A percentile compares a stretch with the other conserved stretches of the same genome.
These are phyloP conservation scores for Alethe castanea DNA, from an alignment of 2,113 vertebrate species.

Conservation along the genomic window DNA sequence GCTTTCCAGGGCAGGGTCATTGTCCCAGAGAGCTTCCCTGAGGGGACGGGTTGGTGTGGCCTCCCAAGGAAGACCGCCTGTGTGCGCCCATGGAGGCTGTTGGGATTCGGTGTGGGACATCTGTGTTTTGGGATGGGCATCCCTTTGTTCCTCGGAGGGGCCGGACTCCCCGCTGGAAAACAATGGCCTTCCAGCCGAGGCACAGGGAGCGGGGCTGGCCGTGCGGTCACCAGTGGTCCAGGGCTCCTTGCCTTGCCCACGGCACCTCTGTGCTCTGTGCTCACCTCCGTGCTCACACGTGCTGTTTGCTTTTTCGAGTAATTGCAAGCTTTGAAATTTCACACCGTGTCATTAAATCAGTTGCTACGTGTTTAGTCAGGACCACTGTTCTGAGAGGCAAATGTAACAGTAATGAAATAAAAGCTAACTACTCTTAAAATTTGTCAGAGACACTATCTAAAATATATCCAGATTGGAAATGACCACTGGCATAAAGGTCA, in stretches of 20 bases:
- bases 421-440: not conserved
- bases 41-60: not conserved
- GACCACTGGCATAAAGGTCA: not conserved
- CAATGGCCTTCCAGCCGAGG: not conserved
- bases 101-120: not conserved
- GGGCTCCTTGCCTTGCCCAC: not conserved
- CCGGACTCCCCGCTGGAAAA: not conserved
- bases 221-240: rapidly evolving
- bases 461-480: not conserved
- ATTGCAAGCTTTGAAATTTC: not conserved
- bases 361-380: not conserved
- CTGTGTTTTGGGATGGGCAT: constrained; percentile 10
- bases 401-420: not conserved
- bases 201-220: not conserved
- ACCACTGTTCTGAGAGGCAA: not conserved
- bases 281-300: rapidly evolving
- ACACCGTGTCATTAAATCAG: not conserved
- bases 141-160: constrained; percentile 6
- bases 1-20: not conserved
- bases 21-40: not conserved
- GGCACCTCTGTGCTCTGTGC: rapidly evolving
- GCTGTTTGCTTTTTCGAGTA: not conserved
- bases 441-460: not conserved
- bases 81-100: not conserved
- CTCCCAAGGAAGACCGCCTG: not conserved